Conservation (phyloP, 2,113 vertebrate species). For the Lasiurus cinereus region DNA sequence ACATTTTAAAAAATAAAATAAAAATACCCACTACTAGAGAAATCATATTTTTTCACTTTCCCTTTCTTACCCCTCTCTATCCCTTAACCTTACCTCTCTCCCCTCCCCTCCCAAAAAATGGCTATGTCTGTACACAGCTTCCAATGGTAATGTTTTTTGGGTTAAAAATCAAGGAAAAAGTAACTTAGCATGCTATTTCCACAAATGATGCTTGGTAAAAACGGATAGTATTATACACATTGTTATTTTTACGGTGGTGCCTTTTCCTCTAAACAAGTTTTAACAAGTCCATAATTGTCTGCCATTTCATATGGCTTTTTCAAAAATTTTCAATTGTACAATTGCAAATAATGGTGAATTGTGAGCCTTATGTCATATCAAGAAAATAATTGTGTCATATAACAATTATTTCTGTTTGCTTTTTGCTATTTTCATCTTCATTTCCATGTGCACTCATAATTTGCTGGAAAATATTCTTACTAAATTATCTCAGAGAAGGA, state of each 20-base stretch:
- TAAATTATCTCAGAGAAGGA: background rate
- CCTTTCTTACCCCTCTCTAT: background rate
- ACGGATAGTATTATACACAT: background rate
- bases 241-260: background rate
- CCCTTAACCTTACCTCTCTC: background rate
- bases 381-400: background rate
- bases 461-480: background rate
- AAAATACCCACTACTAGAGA: background rate
- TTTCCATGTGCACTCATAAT: background rate
- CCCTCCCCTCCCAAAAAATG: background rate
- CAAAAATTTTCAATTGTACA: background rate
- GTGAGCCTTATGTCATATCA: background rate
- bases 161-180: background rate
- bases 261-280: background rate
- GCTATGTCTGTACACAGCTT: background rate
- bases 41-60: background rate
- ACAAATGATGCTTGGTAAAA: background rate
- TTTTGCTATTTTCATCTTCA: background rate
- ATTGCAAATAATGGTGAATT: background rate
- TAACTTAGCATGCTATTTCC: background rate
- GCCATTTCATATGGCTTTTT: background rate
- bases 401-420: background rate
- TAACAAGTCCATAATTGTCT: background rate
- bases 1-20: background rate
- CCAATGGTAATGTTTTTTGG: background rate